These are phyloP conservation scores for Bombycilla garrulus DNA, from an alignment of 2,113 vertebrate species.

Conservation along the genomic window DNA sequence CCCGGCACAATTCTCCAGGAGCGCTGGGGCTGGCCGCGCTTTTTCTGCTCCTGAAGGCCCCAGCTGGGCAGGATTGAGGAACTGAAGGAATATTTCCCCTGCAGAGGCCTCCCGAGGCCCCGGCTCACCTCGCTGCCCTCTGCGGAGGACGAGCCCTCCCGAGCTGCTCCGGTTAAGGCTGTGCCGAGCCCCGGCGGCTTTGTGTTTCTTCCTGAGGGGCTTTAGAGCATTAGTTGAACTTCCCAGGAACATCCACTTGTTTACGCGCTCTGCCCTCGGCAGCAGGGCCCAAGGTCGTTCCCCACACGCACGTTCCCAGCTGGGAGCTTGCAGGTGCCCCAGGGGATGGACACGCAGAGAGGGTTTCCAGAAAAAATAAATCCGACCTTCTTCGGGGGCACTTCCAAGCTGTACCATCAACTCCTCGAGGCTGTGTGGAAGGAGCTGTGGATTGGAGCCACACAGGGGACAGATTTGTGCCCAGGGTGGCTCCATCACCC, in stretches of 20 bases:
- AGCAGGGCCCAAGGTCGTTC: not conserved
- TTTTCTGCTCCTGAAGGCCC: not conserved
- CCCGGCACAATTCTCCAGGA: not conserved
- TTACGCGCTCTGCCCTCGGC: not conserved
- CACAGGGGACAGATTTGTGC: not conserved
- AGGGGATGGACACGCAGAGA: fast-evolving
- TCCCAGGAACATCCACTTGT: not conserved
- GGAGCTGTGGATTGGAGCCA: not conserved
- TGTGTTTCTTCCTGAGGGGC: not conserved
- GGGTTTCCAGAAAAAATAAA: not conserved
- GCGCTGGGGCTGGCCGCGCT: fast-evolving
- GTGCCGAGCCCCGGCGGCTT: not conserved
- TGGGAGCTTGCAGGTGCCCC: not conserved
- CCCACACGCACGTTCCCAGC: not conserved
- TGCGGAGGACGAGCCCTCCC: not conserved
- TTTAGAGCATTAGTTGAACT: not conserved
- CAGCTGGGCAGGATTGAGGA: not conserved
- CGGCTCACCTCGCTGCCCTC: not conserved
- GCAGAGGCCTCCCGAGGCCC: not conserved
- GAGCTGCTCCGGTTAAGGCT: not conserved
- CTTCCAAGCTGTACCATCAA: not conserved
- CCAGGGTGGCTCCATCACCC: not conserved
- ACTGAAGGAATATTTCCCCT: fast-evolving
- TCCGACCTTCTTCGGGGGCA: fast-evolving
- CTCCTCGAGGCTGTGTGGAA: not conserved